Percentiles rank a stretch among this genome's conserved stretches.
Evolutionary conservation across 2,888 invertebrate species (phyloP).

Genomic region (Congeria kusceri): DNA sequence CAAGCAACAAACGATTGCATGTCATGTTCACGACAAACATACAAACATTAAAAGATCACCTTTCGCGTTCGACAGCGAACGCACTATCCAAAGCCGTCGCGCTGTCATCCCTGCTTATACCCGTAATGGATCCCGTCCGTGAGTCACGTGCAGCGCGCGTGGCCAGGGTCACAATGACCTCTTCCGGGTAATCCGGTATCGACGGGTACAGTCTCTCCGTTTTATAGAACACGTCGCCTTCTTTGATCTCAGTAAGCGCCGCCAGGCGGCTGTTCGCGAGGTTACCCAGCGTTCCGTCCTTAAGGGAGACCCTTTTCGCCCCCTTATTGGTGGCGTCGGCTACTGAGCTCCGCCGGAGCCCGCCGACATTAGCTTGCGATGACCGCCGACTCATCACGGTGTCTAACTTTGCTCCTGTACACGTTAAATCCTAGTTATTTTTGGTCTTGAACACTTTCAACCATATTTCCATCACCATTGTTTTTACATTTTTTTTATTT

Average conservation of each 20-base stretch:
- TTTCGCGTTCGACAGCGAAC: conserved; percentile 50
- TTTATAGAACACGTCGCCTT: conserved; percentile 75
- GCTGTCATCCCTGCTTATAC: conserved; percentile 59
- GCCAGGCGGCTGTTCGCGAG: conserved; percentile 36
- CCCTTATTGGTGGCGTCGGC: conserved; percentile 16
- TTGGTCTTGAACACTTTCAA: too few species aligned
- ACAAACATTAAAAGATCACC: conserved; percentile 32
- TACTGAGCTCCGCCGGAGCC: conserved; percentile 37
- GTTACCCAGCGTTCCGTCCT: conserved; percentile 57
- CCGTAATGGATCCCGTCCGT: conserved; percentile 65
- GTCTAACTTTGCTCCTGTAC: background rate
- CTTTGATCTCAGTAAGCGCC: conserved; percentile 64
- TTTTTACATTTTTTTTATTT: too few species aligned
- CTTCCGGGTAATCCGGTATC: conserved; percentile 66
- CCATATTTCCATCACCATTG: too few species aligned
- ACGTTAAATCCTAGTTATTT: background rate
- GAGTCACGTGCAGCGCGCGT: conserved; percentile 54
- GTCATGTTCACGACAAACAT: too few species aligned
- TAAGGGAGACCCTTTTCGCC: conserved; percentile 64
- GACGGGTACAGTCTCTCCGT: conserved; percentile 73
- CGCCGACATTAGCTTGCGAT: conserved; percentile 54
- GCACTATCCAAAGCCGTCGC: conserved; percentile 49
- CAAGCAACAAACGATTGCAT: too few species aligned
- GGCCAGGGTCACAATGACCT: conserved; percentile 61
- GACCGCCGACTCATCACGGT: conserved; percentile 56